These are phyloP conservation scores for Escarpia spicata DNA, from an alignment of 2,888 invertebrate species.

Conservation along the genomic window DNA sequence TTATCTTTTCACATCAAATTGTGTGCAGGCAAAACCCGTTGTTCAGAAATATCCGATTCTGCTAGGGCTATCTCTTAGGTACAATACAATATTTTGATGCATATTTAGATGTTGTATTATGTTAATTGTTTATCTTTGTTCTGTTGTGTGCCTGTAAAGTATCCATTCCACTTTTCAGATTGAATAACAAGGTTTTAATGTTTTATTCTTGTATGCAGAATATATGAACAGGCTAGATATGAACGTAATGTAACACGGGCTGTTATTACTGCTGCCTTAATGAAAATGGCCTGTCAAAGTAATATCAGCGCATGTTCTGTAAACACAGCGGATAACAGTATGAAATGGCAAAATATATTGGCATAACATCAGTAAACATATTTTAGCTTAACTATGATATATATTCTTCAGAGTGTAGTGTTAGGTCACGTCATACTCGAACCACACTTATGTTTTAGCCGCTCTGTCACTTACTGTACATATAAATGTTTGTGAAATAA, in stretches of 20 bases:
- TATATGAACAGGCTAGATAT: background rate
- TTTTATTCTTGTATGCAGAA: background rate
- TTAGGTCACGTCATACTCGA: background rate
- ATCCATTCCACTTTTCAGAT: background rate
- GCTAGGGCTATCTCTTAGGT: background rate
- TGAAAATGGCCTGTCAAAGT: background rate
- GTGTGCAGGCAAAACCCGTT: too few relatives aligned
- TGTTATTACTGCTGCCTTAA: background rate
- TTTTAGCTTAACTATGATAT: background rate
- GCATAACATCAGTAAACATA: background rate
- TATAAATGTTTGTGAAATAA: background rate
- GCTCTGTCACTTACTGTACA: background rate
- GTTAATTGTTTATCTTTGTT: background rate
- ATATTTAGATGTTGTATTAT: background rate
- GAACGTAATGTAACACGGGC: background rate
- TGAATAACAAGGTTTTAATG: background rate
- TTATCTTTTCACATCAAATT: too few relatives aligned
- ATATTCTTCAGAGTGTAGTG: background rate
- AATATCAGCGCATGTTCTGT: background rate
- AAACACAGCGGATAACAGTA: background rate
- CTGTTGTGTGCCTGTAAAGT: background rate
- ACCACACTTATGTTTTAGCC: background rate
- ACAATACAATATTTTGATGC: background rate
- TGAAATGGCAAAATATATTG: slow-evolving; percentile 2
- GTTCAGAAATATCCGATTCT: background rate